Evolutionary conservation across 2,888 invertebrate genomes (phyloP).

Genomic region (Eurois occulta): DNA sequence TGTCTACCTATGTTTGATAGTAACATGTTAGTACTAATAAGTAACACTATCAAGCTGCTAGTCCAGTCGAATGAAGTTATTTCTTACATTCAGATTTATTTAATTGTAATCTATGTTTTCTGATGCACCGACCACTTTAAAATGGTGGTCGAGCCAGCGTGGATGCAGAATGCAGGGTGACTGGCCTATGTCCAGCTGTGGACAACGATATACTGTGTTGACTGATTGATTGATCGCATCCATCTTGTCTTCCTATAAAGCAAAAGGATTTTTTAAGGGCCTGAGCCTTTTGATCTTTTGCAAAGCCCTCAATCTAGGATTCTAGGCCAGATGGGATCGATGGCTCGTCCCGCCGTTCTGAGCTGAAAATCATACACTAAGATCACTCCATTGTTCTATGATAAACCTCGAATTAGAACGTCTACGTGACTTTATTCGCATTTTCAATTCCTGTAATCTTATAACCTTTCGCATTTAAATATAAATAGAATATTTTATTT

Average conservation of each 20-base stretch:
- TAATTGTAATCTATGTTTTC: neutral
- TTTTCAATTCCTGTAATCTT: neutral
- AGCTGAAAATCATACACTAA: neutral
- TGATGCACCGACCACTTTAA: neutral
- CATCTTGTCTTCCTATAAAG: neutral
- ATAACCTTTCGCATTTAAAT: no score
- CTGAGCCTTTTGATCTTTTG: no score
- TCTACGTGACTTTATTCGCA: neutral
- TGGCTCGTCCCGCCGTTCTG: no score
- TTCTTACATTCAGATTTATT: conserved; percentile 2
- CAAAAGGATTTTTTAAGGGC: neutral
- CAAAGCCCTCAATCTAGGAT: neutral
- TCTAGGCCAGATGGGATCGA: no score
- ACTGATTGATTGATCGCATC: neutral
- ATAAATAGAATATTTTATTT: no score
- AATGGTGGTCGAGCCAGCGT: neutral
- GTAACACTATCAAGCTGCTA: conserved; percentile 19
- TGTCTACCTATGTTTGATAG: conserved; percentile 46
- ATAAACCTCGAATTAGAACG: neutral
- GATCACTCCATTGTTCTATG: neutral
- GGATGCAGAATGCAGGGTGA: neutral
- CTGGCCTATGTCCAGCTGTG: neutral
- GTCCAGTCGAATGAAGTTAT: neutral
- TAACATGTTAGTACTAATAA: conserved; percentile 42
- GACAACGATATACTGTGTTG: neutral